A percentile compares a stretch with the other conserved stretches of the same genome.
Conservation (phyloP, 2,113 vertebrate species). For the Athene noctua region DNA sequence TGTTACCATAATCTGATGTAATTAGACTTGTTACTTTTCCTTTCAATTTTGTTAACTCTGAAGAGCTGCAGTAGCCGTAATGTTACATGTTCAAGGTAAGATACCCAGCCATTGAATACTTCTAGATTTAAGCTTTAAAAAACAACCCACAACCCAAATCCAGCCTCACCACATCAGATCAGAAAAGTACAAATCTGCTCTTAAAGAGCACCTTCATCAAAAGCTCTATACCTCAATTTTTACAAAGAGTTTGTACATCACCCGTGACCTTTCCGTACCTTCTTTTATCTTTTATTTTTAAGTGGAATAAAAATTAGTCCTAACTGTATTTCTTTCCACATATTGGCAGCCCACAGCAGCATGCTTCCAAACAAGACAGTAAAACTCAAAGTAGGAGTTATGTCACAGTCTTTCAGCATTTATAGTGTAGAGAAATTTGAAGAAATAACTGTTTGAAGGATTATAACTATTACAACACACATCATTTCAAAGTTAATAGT, state of each 20-base stretch:
- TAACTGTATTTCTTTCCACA: not conserved
- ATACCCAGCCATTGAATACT: conserved; percentile 48
- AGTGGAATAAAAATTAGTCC: not conserved
- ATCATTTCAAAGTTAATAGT: not conserved
- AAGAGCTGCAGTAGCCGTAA: conserved; percentile 60
- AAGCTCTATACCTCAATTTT: not conserved
- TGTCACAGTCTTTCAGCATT: conserved; percentile 46
- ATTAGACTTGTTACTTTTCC: conserved; percentile 44
- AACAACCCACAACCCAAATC: not conserved
- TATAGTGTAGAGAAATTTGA: not conserved
- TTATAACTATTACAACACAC: not conserved
- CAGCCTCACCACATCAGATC: conserved; percentile 24
- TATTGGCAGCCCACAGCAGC: conserved; percentile 38
- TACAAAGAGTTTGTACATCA: not conserved
- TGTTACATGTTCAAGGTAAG: conserved; percentile 63
- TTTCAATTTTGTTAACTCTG: conserved; percentile 49
- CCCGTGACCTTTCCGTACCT: not conserved
- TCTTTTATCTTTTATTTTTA: not conserved
- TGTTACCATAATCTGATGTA: not conserved
- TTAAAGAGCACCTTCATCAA: not conserved
- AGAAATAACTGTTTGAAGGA: not conserved
- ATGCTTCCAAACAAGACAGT: conserved; percentile 36
- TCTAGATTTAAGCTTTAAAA: not conserved
- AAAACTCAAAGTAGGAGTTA: conserved; percentile 17
- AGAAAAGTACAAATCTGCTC: conserved; percentile 12